phyloP scores from a whole-genome alignment of 2,888 invertebrate species.

The Copidosoma aretas region DNA sequence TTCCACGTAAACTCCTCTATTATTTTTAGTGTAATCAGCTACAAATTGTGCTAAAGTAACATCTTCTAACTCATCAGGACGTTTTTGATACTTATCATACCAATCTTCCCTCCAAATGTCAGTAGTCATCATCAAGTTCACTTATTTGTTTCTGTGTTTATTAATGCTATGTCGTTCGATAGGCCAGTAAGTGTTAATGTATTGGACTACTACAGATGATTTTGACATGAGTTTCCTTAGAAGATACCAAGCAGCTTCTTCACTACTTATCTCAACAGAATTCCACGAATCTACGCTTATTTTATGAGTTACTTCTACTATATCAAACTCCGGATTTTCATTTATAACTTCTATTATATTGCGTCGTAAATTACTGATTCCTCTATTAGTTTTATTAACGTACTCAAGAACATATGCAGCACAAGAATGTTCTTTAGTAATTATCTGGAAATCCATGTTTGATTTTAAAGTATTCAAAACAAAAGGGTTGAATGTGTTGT shows the following conservation, averaged over 20 bases:
- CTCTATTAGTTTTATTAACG: constrained; percentile 44
- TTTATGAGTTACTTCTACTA: constrained; percentile 48
- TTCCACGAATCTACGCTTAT: constrained; percentile 54
- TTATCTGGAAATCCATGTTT: constrained; percentile 40
- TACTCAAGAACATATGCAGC: constrained; percentile 46
- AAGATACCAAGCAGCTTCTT: constrained; percentile 63
- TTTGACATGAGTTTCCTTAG: constrained; percentile 60
- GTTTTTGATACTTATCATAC: constrained; percentile 59
- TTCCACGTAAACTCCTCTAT: constrained; percentile 39
- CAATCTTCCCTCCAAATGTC: constrained; percentile 61
- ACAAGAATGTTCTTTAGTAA: constrained; percentile 39
- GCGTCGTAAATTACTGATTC: constrained; percentile 45
- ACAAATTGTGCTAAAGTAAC: constrained; percentile 59
- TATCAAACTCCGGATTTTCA: constrained; percentile 56
- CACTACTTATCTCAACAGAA: constrained; percentile 51
- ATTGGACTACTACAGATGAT: constrained; percentile 48
- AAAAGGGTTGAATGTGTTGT: constrained; percentile 46
- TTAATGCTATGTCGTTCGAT: constrained; percentile 54
- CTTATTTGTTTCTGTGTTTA: constrained; percentile 50
- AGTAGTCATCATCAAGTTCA: constrained; percentile 41
- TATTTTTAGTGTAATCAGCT: constrained; percentile 46
- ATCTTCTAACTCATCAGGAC: constrained; percentile 51
- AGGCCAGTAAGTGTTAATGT: constrained; percentile 48
- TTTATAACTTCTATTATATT: constrained; percentile 41
- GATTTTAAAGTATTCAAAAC: constrained; percentile 41